phyloP scores from a whole-genome alignment of 2,797 vertebrate species.

The Chiloscyllium punctatum region DNA sequence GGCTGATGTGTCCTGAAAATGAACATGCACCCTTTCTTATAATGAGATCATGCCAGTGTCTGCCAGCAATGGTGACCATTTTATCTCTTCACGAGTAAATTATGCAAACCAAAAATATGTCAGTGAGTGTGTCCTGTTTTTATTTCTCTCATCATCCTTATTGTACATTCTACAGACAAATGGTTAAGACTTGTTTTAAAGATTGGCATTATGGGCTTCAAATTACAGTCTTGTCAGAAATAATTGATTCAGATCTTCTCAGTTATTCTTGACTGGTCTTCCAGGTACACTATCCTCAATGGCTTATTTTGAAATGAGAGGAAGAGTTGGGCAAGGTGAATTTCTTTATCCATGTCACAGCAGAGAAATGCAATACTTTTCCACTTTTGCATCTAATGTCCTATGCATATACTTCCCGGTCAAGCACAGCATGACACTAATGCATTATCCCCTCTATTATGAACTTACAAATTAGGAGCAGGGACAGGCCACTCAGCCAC shows the following conservation, averaged over 20 bases:
- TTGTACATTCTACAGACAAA: background rate
- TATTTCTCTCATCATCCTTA: background rate
- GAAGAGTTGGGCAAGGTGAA: too few species aligned
- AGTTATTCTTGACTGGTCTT: too few species aligned
- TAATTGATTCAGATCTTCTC: too few species aligned
- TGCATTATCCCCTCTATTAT: background rate
- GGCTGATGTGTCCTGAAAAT: background rate
- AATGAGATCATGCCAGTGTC: background rate
- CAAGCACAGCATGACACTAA: background rate
- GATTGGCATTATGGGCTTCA: background rate
- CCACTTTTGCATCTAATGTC: too few species aligned
- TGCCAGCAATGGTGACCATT: background rate
- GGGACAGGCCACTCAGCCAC: too few species aligned
- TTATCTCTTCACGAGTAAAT: background rate
- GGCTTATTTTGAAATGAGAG: too few species aligned
- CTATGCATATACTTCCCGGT: background rate
- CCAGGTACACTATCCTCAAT: too few species aligned
- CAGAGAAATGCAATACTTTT: too few species aligned
- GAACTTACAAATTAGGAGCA: too few species aligned
- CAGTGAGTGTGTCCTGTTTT: background rate
- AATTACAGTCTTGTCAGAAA: background rate
- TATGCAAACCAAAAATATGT: background rate
- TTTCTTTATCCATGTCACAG: too few species aligned
- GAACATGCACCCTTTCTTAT: background rate
- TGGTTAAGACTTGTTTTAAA: background rate